Base-by-base conservation (phyloP, 53 echinoderm and acorn worm genomes). In the Echinometra lucunter region DNA sequence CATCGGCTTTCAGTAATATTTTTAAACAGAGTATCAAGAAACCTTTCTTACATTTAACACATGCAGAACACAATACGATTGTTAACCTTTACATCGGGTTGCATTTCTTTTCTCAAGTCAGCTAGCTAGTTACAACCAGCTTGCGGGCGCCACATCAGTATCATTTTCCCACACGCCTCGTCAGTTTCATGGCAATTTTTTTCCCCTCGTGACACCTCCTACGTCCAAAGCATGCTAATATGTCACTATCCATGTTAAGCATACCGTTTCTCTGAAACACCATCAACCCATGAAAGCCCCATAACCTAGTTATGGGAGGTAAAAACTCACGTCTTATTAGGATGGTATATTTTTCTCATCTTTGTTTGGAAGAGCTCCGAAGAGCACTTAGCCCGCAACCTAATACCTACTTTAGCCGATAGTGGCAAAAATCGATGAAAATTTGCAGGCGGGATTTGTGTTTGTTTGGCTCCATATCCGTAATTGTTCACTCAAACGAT, bases 321-420 rank as follows among this genome's bases (percentile, higher is more conserved):
- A 81, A 47, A 85, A 85, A 4, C 53, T 47, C 28, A 45, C 53
- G 28, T 47, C 42, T 7, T 35, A 78, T 42, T 42, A 6, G 19
- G 78, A 40, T 12, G 21, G 42, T 47, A 45, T 85, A 49, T 85
- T 85, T 13, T 47, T 49, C 45, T 49, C n/a, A 11, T 13, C 47
- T 47, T 27, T 85, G 85, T 49, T 85, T 85, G 49, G 30, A 47
- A 4, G 85, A 49, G 85, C 12, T 85, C 47, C 28, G 6, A 27
- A 85, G 16, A 85, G 85, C 85, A 85, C 85, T 85, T 85, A 85
- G 85, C 45, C 49, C 12, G 85, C 45, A 85, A 85, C 85, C 49
- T 17, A 53, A 85, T 49, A 85, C 49, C 85, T 85, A 49, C 49
- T 53, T 49, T 85, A 49, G 85, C 35, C 42, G 78, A 78, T 78